Evolutionary conservation across 2,113 vertebrate genomes (phyloP), one percentile per base, ranked within the genome.

Genomic region (Brachypodius melanocephalos): DNA sequence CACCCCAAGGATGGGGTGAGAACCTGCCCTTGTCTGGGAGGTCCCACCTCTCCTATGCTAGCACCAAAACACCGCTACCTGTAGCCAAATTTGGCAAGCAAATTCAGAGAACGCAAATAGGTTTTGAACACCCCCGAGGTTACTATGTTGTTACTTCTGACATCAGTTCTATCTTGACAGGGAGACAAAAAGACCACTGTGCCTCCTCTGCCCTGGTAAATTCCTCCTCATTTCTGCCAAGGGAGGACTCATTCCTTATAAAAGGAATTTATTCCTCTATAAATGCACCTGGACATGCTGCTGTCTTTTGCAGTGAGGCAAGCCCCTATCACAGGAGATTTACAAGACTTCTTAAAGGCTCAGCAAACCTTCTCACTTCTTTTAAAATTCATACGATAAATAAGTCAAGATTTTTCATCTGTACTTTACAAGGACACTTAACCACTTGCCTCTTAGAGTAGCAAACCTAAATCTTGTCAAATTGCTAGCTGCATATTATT

Each of bases 321-420:
- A 36, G 63, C 15, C 49, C 34, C 66, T 55, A 14, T 73, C 89
- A 79, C 34, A 82, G 38, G 38, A 65, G 81, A 73, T 85, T 92
- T 81, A 82, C 58, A 69, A 46, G 54, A 46, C 38, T 69, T 78
- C 29, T 42, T 32, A 40, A 45, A 59, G 45, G 57, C 42, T 74
- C 86, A 28, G 61, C 48, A 87, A 87, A 68, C 22, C 19, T 46
- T 17, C 32, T 52, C 32, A 19, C 40, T 89, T 85, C 61, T 45
- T 80, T 46, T 66, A 79, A 85, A 82, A 65, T 75, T 14, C 0
- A 0, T 17, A 14, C 0, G 0, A 48, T 55, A 85, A 79, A 22
- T 28, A 62, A 92, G 21, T 25, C 28, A n/a, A 32, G 31, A 36
- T 68, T 79, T 65, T 94, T 82, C 42, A 79, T 16, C 43, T 68